phyloP scores from a whole-genome alignment of 2,113 vertebrate genomes.

The Microcebus lehilahytsara region DNA sequence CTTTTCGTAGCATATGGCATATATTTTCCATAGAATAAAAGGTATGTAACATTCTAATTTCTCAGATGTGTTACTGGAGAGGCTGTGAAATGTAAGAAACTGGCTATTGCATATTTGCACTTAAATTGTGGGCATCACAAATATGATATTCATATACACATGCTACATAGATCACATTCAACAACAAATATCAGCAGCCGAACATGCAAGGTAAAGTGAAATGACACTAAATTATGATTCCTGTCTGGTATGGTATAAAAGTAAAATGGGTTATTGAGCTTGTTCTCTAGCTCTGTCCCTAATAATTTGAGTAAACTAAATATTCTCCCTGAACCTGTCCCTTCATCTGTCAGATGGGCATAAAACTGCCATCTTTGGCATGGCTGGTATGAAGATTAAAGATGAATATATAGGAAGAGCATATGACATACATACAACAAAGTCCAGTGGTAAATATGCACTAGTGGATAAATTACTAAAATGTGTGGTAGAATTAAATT shows the following conservation, averaged over 20 bases:
- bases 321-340: not conserved
- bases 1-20: not conserved
- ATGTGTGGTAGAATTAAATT: not conserved
- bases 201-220: not conserved
- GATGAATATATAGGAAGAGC: not conserved
- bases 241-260: not conserved
- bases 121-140: not conserved
- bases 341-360: not conserved
- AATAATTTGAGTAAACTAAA: not conserved
- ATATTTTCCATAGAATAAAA: not conserved
- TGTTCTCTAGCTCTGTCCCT: not conserved
- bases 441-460: not conserved
- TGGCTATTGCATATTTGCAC: not conserved
- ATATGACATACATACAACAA: not conserved
- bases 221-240: not conserved
- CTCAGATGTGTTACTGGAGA: not conserved
- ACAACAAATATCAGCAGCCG: not conserved
- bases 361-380: not conserved
- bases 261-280: not conserved
- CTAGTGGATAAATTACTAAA: not conserved
- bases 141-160: not conserved
- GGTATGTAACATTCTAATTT: not conserved
- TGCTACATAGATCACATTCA: not conserved
- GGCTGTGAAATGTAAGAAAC: not conserved
- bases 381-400: not conserved